Evolutionary conservation across 2,888 invertebrate genomes (phyloP).

Genomic region (Eupithecia exiguata): DNA sequence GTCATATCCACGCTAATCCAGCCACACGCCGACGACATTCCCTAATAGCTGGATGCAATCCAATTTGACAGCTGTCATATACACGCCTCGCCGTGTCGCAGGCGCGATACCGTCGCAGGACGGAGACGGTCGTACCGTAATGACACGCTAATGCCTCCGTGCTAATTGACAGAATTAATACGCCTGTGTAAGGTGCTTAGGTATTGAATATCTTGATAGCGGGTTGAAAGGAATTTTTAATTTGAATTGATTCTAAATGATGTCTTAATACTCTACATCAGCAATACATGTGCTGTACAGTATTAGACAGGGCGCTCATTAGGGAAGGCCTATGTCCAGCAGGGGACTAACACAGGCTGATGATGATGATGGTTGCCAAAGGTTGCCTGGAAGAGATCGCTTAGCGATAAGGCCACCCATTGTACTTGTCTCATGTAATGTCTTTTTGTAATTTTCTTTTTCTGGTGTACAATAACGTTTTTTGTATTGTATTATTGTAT

Average conservation of each 20-base stretch:
- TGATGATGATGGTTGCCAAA: too few species aligned
- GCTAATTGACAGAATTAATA: constrained; percentile 59
- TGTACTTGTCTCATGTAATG: too few species aligned
- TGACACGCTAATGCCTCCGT: constrained; percentile 70
- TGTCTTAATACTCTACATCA: not conserved
- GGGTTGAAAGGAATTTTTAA: not conserved
- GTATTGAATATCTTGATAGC: constrained; percentile 48
- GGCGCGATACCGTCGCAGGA: constrained; percentile 67
- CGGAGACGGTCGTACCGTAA: constrained; percentile 50
- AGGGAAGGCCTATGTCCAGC: too few species aligned
- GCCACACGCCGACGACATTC: constrained; percentile 61
- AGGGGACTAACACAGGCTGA: too few species aligned
- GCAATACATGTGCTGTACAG: not conserved
- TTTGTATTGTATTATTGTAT: too few species aligned
- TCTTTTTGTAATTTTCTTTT: too few species aligned
- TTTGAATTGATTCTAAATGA: not conserved
- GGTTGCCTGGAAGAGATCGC: too few species aligned
- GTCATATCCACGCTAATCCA: constrained; percentile 56
- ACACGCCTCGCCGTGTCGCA: constrained; percentile 76
- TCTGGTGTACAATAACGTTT: too few species aligned
- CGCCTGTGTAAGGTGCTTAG: constrained; percentile 53
- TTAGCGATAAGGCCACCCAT: too few species aligned
- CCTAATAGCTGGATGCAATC: constrained; percentile 80
- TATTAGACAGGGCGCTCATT: too few species aligned
- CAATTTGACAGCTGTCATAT: constrained; percentile 82